phyloP scores from a whole-genome alignment of 2,113 vertebrate genomes.

The Eubucco bourcierii region DNA sequence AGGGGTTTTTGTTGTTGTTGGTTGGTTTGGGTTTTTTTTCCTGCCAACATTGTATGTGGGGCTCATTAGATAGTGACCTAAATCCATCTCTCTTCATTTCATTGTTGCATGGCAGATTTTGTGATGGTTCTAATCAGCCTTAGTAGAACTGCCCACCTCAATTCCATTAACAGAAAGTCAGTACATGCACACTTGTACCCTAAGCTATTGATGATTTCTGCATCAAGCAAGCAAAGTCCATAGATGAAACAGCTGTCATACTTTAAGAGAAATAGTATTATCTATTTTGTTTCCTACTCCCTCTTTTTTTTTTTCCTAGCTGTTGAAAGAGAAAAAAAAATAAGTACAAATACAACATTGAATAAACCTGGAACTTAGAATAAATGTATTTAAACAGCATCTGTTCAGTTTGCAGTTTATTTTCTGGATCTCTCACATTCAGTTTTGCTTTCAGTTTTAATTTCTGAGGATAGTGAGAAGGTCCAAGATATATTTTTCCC shows the following conservation, averaged over 20 bases:
- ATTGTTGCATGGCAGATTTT: slow-evolving; percentile 4
- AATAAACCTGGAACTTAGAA: background rate
- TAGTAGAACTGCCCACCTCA: slow-evolving; percentile 30
- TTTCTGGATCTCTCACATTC: background rate
- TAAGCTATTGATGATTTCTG: background rate
- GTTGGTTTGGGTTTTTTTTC: background rate
- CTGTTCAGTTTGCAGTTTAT: background rate
- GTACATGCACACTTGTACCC: background rate
- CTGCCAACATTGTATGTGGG: background rate
- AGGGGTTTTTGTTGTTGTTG: background rate
- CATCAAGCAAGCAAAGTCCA: background rate
- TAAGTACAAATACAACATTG: background rate
- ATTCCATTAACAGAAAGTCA: background rate
- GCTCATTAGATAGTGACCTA: slow-evolving; percentile 37
- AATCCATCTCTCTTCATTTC: slow-evolving; percentile 45
- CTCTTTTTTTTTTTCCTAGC: background rate
- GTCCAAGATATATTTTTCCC: background rate
- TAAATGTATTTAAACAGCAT: background rate
- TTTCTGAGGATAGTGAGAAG: background rate
- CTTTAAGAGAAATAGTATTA: background rate
- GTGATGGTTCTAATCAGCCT: slow-evolving; percentile 41
- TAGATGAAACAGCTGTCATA: background rate
- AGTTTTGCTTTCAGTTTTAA: background rate
- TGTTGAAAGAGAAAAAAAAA: too few species aligned
- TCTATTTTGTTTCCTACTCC: background rate